Evolutionary conservation across 2,888 invertebrate genomes (phyloP), one percentile per base, ranked within the genome.

Genomic region (Notodonta dromedarius): DNA sequence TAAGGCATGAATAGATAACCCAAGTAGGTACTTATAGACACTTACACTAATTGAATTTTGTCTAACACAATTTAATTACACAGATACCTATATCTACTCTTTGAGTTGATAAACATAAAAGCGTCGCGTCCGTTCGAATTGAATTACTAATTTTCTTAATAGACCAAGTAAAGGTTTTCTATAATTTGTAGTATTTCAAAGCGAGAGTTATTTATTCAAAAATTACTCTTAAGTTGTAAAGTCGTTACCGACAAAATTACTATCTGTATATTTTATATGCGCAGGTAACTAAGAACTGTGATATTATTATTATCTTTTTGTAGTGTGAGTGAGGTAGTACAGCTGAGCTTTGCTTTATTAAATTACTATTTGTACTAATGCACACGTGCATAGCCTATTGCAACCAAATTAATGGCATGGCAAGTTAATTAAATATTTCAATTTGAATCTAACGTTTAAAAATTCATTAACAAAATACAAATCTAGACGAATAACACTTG

Each of bases 121-220:
- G 60, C 65, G 67, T 65, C 53, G 60, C 60, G 65, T 61, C 63
- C 65, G 58, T 65, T 62, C 61, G 62, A 69, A 62, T 58, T 57
- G 70, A 73, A 73, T 76, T 76, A 72, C 58, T 69, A 75, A 80
- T 76, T 78, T 79, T 79, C 72, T 73, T 75, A 80, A 83, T 69
- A 79, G 77, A 74, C 73, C 57, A 63, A 67, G 71, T 60, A 67
- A 80, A 78, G 82, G 74, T 83, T 83, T 78, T 70, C 67, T 71
- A 71, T 72, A 73, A 83, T 46, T 46, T 46, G n/a, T 46, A 46
- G 46, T 46, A 4, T 46, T n/a, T n/a, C 4, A 13, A 46, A n/a
- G 13, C 5, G n/a, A 5, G n/a, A 46, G 46, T 46, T n/a, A n/a
- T 46, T 46, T n/a, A n/a, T 46, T 5, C 4, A 5, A 46, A n/a